A percentile compares a stretch with the other conserved stretches of the same genome.
Conservation (phyloP, 2,113 vertebrate genomes). For the Carassius auratus region DNA sequence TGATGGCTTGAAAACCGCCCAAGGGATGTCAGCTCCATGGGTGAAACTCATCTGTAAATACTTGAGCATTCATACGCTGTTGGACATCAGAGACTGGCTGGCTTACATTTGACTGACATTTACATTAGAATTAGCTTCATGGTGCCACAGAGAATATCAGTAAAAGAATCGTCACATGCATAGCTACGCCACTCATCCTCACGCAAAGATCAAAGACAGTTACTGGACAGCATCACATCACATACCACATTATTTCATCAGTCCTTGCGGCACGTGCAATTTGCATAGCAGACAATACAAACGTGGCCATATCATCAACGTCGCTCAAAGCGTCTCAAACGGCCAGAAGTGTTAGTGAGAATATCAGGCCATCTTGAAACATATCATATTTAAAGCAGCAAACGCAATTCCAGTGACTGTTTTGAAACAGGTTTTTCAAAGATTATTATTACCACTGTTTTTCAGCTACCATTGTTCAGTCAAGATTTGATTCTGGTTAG, state of each 20-base stretch:
- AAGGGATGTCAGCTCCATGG: constrained; percentile 45
- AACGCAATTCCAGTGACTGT: not conserved
- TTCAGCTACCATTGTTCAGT: not conserved
- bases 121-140: constrained; percentile 69
- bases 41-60: constrained; percentile 60
- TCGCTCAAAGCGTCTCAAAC: no score
- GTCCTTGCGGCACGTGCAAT: no score
- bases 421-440: not conserved
- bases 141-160: constrained; percentile 39
- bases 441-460: not conserved
- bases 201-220: constrained; percentile 25
- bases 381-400: not conserved
- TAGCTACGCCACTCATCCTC: constrained; percentile 37
- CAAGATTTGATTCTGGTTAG: not conserved
- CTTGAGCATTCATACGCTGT: constrained; percentile 55
- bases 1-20: constrained; percentile 38
- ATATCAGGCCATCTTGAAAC: no score
- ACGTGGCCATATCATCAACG: no score
- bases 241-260: not conserved
- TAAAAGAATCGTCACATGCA: constrained; percentile 46
- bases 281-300: no score
- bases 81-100: constrained; percentile 46
- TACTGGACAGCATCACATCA: constrained; percentile 18
- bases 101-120: constrained; percentile 63
- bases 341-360: no score